Percentiles rank a stretch among this genome's conserved stretches.
Conservation (phyloP, 1,140 invertebrate species). For the Drosophila aff. region DNA sequence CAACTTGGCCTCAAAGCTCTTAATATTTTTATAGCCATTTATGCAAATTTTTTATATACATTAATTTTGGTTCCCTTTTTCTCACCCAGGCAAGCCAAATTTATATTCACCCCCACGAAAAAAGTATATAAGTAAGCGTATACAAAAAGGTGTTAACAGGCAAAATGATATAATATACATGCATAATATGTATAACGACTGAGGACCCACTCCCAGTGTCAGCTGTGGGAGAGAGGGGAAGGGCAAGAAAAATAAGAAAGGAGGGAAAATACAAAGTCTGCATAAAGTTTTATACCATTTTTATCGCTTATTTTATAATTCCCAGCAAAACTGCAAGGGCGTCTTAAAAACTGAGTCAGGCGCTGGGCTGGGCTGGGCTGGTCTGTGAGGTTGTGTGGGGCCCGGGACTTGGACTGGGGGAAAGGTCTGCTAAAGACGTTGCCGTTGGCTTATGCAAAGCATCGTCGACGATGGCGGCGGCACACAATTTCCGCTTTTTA, state of each 20-base stretch:
- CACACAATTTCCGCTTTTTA: slow-evolving; percentile 83
- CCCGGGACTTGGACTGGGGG: slow-evolving; percentile 8
- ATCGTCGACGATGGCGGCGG: slow-evolving; percentile 54
- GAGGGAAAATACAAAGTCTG: slow-evolving; percentile 54
- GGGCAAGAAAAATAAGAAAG: not conserved
- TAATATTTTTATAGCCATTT: slow-evolving; percentile 43
- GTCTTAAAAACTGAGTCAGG: slow-evolving; percentile 60
- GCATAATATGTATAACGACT: slow-evolving; percentile 56
- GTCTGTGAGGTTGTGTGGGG: slow-evolving; percentile 3
- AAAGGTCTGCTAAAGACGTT: slow-evolving; percentile 41
- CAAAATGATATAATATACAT: slow-evolving; percentile 68
- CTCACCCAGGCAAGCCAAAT: slow-evolving; percentile 29
- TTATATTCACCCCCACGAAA: slow-evolving; percentile 57
- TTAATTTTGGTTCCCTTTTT: slow-evolving; percentile 32
- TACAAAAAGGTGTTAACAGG: slow-evolving; percentile 79
- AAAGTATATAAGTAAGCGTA: slow-evolving; percentile 34
- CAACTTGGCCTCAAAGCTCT: slow-evolving; percentile 21
- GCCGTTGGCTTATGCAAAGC: slow-evolving; percentile 75
- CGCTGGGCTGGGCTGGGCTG: slow-evolving; percentile 20
- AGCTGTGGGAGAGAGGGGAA: not conserved
- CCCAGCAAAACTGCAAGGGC: slow-evolving; percentile 73
- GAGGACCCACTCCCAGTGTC: slow-evolving; percentile 24
- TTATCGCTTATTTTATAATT: slow-evolving; percentile 83
- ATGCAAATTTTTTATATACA: slow-evolving; percentile 57
- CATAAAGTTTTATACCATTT: slow-evolving; percentile 79